Percentiles rank a stretch among this genome's conserved stretches.
These are phyloP conservation scores for Drosophila neutralis DNA, from an alignment of 2,888 invertebrate genomes.

Conservation along the genomic window DNA sequence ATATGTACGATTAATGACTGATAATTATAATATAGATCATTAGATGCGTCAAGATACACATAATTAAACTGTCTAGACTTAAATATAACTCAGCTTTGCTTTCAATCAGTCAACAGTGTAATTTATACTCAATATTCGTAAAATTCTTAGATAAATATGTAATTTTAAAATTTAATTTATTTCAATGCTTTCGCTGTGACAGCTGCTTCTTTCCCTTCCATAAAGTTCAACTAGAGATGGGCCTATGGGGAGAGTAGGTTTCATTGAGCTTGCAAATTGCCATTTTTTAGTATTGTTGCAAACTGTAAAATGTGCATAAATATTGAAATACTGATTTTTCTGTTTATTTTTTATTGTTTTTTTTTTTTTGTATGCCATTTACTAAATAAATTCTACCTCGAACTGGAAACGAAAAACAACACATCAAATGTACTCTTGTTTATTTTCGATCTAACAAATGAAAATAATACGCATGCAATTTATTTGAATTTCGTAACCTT, in stretches of 20 bases:
- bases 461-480: constrained; percentile 35
- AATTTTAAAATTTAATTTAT: constrained; percentile 12
- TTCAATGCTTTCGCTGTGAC: constrained; percentile 12
- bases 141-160: constrained; percentile 22
- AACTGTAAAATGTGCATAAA: constrained; percentile 66
- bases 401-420: constrained; percentile 9
- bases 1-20: not conserved
- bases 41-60: constrained; percentile 1
- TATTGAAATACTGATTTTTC: constrained; percentile 28
- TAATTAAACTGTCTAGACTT: constrained; percentile 32
- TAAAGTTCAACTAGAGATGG: constrained; percentile 39
- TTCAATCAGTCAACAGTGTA: constrained; percentile 65
- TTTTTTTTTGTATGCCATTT: constrained; percentile 8
- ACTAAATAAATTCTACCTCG: constrained; percentile 10
- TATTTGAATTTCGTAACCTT: not conserved
- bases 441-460: constrained; percentile 9
- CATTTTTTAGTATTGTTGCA: constrained; percentile 62
- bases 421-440: constrained; percentile 14
- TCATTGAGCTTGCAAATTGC: constrained; percentile 32
- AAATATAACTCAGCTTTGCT: constrained; percentile 69
- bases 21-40: not conserved
- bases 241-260: constrained; percentile 32
- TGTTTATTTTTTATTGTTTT: not conserved
- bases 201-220: constrained; percentile 19
- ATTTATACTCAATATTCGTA: constrained; percentile 36